Evolutionary conservation across 2,888 invertebrate genomes (phyloP), one percentile per base, ranked within the genome.

Genomic region (Agrotis clavis): DNA sequence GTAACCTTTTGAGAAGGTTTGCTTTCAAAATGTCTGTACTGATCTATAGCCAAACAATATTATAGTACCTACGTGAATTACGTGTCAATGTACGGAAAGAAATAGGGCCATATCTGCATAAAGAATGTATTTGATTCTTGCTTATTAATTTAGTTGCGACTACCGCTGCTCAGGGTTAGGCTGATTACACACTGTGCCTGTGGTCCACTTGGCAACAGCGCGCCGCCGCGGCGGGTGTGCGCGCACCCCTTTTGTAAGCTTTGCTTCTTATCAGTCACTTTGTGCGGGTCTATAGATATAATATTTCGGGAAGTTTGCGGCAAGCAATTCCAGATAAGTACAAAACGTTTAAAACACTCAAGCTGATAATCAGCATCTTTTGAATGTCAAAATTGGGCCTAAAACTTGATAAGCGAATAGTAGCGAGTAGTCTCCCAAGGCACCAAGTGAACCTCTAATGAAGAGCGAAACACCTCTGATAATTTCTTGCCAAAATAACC

Each of bases 91-190:
- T 4, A 1, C 18, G 18, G 13, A 4, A 60, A 47, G 21, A 25
- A 47, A 62, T 19, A 30, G 4, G 6, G 1, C 18, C 6, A 4
- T 4, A 30, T 18, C 19, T 63, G 19, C 4, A 19, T 30, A n/a
- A n/a, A 14, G 14, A 7, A 6, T n/a, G 5, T 18, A 6, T 25
- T 69, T 21, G 21, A 21, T 25, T 11, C n/a, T 41, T 9, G 19
- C 13, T 35, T 53, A 71, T 47, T 47, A 21, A 3, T 21, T 2
- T 71, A 41, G 41, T 70, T 48, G 21, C 11, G 18, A 59, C 14
- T 50, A 25, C 48, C 21, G 18, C 6, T 48, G 35, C 35, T 53
- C 14, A 4, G 18, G 9, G 61, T 47, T 25, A 47, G 45, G 2
- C 21, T 18, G 16, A 4, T 21, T 25, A 11, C 21, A 25, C 61